Conservation (phyloP, 2,113 vertebrate genomes). For the Thryonomys swinderianus region DNA sequence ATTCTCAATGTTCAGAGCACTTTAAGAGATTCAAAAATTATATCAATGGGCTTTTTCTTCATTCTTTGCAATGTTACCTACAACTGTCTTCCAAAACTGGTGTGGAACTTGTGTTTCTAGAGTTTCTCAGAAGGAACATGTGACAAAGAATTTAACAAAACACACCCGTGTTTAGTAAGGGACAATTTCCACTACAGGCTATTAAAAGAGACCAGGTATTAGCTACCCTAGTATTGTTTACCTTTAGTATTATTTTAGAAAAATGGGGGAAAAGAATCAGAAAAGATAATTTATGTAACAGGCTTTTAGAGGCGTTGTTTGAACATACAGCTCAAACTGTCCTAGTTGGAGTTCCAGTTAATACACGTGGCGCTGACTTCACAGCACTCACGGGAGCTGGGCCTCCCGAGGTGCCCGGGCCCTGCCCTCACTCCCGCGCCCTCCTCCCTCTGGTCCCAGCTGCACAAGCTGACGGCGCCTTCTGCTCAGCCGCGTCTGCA, state of each 20-base stretch:
- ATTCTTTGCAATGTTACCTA: background rate
- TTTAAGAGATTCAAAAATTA: slow-evolving; percentile 15
- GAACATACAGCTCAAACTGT: slow-evolving; percentile 32
- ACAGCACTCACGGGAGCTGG: slow-evolving; percentile 14
- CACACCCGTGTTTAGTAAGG: background rate
- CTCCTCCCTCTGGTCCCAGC: slow-evolving; percentile 6
- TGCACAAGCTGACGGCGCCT: background rate
- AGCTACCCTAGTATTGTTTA: background rate
- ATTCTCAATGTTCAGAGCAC: background rate
- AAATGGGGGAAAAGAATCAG: background rate
- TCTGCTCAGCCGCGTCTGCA: background rate
- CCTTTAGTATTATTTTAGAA: background rate
- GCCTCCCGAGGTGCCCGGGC: slow-evolving; percentile 25
- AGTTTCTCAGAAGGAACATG: background rate
- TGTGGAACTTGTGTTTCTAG: background rate
- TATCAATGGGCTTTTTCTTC: background rate
- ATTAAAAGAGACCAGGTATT: background rate
- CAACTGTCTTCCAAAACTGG: background rate
- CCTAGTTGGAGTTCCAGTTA: slow-evolving; percentile 46
- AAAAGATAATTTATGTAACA: slow-evolving; percentile 41
- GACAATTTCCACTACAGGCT: background rate
- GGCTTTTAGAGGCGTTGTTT: slow-evolving; percentile 30
- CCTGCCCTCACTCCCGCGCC: background rate
- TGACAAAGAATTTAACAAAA: slow-evolving; percentile 37
- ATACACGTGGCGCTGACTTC: slow-evolving; percentile 16